Conservation (phyloP, 2,113 vertebrate genomes). For the Pogona vitticeps region DNA sequence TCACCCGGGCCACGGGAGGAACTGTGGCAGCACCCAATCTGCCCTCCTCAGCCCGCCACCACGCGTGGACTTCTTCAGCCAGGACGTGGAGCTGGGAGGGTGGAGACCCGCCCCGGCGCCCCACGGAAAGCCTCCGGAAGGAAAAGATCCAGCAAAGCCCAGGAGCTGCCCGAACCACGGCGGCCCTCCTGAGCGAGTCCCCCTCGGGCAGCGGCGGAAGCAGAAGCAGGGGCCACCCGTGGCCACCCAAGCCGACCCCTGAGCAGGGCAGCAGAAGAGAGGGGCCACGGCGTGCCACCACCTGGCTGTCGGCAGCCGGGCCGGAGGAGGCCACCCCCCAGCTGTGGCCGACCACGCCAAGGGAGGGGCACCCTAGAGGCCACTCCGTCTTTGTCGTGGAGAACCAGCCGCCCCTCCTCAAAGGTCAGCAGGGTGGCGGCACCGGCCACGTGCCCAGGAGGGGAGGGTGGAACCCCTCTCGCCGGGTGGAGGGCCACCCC, state of each 20-base stretch:
- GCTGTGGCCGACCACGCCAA: no score
- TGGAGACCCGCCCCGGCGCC: not conserved
- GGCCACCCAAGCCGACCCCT: accelerated
- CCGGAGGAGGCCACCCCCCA: not conserved
- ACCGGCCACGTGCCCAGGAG: no score
- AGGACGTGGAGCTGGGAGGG: not conserved
- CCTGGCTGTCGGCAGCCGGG: not conserved
- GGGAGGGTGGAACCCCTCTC: no score
- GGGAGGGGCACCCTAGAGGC: not conserved
- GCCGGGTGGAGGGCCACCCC: no score
- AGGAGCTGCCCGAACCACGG: accelerated
- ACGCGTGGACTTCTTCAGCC: accelerated
- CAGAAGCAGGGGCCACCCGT: not conserved
- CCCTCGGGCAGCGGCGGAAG: no score
- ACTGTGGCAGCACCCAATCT: accelerated
- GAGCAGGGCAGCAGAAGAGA: not conserved
- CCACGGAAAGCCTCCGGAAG: accelerated
- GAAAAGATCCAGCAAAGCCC: not conserved
- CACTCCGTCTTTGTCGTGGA: constrained; percentile 56
- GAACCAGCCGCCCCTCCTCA: constrained; percentile 44
- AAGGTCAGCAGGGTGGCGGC: constrained; percentile 48
- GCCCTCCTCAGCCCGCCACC: accelerated
- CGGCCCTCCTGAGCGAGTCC: no score
- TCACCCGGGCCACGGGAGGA: not conserved
- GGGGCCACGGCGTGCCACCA: not conserved